Evolutionary conservation across 2,113 vertebrate genomes (phyloP).

Genomic region (Synchiropus splendidus): DNA sequence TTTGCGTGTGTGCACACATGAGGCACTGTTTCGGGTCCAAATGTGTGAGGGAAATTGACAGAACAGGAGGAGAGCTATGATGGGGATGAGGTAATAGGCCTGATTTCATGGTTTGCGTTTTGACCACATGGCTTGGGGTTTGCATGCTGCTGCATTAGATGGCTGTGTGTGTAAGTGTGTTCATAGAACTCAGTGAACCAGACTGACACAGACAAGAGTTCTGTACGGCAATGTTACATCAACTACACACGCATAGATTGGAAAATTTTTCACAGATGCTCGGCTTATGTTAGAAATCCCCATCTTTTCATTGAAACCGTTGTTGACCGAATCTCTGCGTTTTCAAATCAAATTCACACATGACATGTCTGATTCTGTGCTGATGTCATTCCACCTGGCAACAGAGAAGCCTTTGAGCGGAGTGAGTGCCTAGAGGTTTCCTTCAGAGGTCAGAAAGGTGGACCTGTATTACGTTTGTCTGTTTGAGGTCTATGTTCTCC

Average conservation of each 20-base stretch:
- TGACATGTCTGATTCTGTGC: too few species aligned
- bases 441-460: slow-evolving; percentile 12
- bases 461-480: too few species aligned
- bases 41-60: slow-evolving; percentile 25
- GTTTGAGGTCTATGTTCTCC: background rate
- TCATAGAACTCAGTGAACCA: slow-evolving; percentile 8
- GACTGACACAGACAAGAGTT: background rate
- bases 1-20: slow-evolving; percentile 22
- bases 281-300: too few species aligned
- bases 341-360: too few species aligned
- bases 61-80: slow-evolving; percentile 34
- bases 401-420: too few species aligned
- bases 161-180: slow-evolving; percentile 5
- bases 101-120: slow-evolving; percentile 15
- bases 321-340: too few species aligned
- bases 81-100: slow-evolving; percentile 50
- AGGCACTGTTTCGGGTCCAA: slow-evolving; percentile 19
- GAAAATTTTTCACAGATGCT: too few species aligned
- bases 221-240: background rate
- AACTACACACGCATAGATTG: too few species aligned
- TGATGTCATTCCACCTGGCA: too few species aligned
- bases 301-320: too few species aligned
- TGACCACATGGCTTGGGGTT: background rate
- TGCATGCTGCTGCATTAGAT: background rate
- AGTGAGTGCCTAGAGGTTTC: too few species aligned